Base-by-base conservation (phyloP, 2,113 vertebrate genomes). In the Climacteris rufus region DNA sequence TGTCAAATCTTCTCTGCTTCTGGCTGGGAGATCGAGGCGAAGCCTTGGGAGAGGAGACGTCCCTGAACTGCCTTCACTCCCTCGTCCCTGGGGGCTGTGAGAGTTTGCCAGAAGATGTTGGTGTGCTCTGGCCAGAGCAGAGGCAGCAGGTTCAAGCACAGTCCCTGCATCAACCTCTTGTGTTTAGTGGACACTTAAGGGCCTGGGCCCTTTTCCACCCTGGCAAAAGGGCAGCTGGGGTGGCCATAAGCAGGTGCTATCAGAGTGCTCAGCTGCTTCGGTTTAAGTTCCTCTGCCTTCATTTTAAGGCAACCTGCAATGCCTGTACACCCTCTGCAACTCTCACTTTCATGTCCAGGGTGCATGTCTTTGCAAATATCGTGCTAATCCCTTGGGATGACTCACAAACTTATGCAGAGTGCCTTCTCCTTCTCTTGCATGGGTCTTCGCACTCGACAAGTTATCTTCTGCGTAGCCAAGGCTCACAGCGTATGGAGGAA, bases 41-140 rank as follows among this genome's bases (percentile, higher is more conserved):
- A 50, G 35, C 37, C 1, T 7, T 24, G 13, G 1, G 22, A 33
- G 24, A 30, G 49, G 47, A 70, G 23, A 63, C 0, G 3, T 24
- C 35, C 54, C 66, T 2, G 12, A 33, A 7, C n/a, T 2, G 2
- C 87, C 72, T 40, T 53, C 2, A 0, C 5, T 30, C 35, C 24
- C 24, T 80, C 0, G 0, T 47, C 66, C 24, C 28, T 25, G 57
- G 11, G 21, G 11, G 10, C 61, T 69, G n/a, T 1, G 1, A 31
- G 56, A 68, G 13, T 17, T 42, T 15, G 11, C 10, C 19, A 22
- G 0, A 3, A 70, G 39, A 18, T 13, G 33, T 25, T 10, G 37
- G 6, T 31, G 50, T 0, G 0, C 42, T 79, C 33, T n/a, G 87
- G 11, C 21, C 30, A 23, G 2, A 0, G 5, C 44, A 27, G 24